These are phyloP conservation scores for Ptychodera flava DNA, from an alignment of 35 echinoderm and acorn worm species.

Conservation along the genomic window DNA sequence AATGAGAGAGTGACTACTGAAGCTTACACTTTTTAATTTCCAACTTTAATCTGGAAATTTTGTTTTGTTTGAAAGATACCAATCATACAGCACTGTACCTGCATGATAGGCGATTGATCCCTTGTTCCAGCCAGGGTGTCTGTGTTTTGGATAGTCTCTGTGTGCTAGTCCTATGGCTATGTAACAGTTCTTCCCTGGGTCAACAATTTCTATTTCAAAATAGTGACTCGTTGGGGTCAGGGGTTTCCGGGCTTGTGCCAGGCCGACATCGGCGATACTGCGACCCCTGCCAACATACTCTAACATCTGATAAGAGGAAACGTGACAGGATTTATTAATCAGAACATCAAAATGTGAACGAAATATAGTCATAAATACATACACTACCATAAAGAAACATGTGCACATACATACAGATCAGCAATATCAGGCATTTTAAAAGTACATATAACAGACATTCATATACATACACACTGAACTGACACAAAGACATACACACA, in stretches of 20 bases:
- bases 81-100: no score
- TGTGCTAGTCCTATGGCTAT: conserved; percentile 87
- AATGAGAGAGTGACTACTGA: no score
- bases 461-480: no score
- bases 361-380: no score
- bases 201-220: conserved; percentile 94
- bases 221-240: conserved; percentile 95
- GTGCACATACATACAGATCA: no score
- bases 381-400: no score
- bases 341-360: neutral
- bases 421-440: no score
- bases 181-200: conserved; percentile 93
- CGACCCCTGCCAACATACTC: conserved; percentile 71
- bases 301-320: conserved; percentile 44
- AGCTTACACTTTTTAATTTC: no score
- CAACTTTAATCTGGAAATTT: no score
- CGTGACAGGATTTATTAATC: neutral
- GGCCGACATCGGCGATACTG: conserved; percentile 71
- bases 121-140: conserved; percentile 91
- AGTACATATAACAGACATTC: no score
- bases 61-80: no score
- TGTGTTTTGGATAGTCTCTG: conserved; percentile 78
- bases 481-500: no score
- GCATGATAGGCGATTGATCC: conserved; percentile 97
- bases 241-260: conserved; percentile 81